Conservation (phyloP, 2,888 invertebrate genomes). For the Diarsia dahlii region DNA sequence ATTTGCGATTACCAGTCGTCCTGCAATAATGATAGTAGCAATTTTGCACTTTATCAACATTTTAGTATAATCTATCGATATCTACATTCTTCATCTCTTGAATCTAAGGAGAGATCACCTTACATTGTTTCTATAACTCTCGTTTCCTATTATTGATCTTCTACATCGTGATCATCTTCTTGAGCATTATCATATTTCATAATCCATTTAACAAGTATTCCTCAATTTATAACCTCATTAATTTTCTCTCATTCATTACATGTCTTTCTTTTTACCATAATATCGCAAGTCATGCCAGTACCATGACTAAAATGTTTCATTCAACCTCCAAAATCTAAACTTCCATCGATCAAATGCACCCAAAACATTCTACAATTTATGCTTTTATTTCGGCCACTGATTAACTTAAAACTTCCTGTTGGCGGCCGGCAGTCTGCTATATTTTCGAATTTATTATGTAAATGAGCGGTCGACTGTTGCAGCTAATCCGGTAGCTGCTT, state of each 20-base stretch:
- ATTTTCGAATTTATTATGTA: conserved; percentile 59
- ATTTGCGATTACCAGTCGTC: background rate
- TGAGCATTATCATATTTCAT: background rate
- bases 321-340: background rate
- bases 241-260: background rate
- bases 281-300: too few species aligned
- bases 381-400: conserved; percentile 32
- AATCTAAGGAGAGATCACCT: too few species aligned
- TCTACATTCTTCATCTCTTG: too few species aligned
- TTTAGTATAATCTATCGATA: background rate
- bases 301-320: too few species aligned
- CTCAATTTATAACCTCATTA: background rate
- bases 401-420: conserved; percentile 46
- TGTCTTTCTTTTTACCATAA: background rate
- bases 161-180: background rate
- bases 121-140: too few species aligned
- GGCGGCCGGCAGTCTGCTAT: conserved; percentile 34
- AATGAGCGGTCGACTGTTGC: conserved; percentile 52
- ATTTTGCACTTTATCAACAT: conserved; percentile 1
- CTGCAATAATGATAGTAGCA: background rate
- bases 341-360: conserved; percentile 12
- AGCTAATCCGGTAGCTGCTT: conserved; percentile 52
- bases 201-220: background rate
- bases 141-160: too few species aligned
- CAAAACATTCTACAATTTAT: conserved; percentile 14